phyloP scores from a whole-genome alignment of 30 jellyfish, hydroid and myxozoan genomes.

The Turritopsis dohrnii region DNA sequence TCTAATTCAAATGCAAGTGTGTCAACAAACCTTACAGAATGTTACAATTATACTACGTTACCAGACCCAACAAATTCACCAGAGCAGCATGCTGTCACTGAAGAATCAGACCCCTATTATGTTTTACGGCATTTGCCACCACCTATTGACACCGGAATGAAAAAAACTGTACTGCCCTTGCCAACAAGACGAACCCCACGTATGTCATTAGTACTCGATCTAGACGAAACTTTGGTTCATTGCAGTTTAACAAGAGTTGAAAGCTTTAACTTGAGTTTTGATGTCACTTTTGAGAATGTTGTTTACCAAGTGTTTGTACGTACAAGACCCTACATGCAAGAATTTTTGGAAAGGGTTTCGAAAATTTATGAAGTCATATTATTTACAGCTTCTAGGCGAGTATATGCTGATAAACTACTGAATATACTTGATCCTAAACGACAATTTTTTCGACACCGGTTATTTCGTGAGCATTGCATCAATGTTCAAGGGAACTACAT shows the following conservation, averaged over 20 bases:
- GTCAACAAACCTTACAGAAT: not conserved
- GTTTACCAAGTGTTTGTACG: conserved; percentile 77
- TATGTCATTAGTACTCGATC: conserved; percentile 81
- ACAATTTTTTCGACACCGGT: conserved; percentile 79
- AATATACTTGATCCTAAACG: conserved; percentile 85
- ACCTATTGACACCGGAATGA: conserved; percentile 42
- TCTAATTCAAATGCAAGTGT: not conserved
- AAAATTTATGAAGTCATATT: conserved; percentile 77
- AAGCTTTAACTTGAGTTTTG: conserved; percentile 76
- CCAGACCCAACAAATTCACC: conserved; percentile 25
- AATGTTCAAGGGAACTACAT: conserved; percentile 91
- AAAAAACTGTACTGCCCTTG: conserved; percentile 82
- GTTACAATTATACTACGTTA: not conserved
- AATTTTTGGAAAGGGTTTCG: conserved; percentile 80
- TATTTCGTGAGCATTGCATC: conserved; percentile 93
- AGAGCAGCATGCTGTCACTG: conserved; percentile 42
- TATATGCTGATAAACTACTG: conserved; percentile 88
- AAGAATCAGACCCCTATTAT: conserved; percentile 79
- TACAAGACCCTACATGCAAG: conserved; percentile 78
- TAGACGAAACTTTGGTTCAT: conserved; percentile 96
- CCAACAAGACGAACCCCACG: conserved; percentile 82
- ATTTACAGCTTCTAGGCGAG: conserved; percentile 92
- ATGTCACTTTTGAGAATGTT: conserved; percentile 70
- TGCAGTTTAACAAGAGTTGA: conserved; percentile 80
- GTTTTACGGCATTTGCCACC: conserved; percentile 87